phyloP scores from a whole-genome alignment of 2,797 vertebrate genomes.

The Rhinatrema bivittatum region DNA sequence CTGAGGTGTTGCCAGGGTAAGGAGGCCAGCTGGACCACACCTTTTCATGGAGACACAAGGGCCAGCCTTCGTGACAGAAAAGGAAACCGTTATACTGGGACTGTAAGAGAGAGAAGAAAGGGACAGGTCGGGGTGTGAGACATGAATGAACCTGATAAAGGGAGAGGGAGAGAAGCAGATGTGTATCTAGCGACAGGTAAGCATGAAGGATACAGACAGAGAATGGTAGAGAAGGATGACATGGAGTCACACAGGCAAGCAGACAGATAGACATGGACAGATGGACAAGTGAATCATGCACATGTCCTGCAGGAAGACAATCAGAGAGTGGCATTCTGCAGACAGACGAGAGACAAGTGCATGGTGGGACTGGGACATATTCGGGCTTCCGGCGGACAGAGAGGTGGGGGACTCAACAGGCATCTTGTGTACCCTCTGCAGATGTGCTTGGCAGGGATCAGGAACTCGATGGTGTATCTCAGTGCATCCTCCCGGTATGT shows the following conservation, averaged over 20 bases:
- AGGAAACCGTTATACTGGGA: conserved; percentile 84
- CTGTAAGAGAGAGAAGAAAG: conserved; percentile 35
- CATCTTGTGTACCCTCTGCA: conserved; percentile 53
- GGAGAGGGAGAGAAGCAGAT: not conserved
- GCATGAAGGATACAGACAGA: too few species aligned
- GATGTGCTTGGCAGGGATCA: conserved; percentile 57
- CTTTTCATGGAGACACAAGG: conserved; percentile 78
- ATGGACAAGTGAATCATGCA: too few species aligned
- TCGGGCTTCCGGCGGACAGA: too few species aligned
- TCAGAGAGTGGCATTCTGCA: too few species aligned
- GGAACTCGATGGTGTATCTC: conserved; percentile 54
- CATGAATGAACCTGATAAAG: not conserved
- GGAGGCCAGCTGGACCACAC: conserved; percentile 85
- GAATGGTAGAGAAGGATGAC: too few species aligned
- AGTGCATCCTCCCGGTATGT: conserved; percentile 51
- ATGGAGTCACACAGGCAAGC: too few species aligned
- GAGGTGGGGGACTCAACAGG: conserved; percentile 45
- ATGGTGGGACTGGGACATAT: too few species aligned
- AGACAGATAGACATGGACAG: not conserved
- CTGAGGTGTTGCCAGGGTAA: conserved; percentile 82
- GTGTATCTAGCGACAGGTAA: too few species aligned
- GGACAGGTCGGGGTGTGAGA: conserved; percentile 6
- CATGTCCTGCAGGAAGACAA: too few species aligned
- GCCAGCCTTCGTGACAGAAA: conserved; percentile 88
- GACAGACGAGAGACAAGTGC: too few species aligned